Base-by-base conservation (phyloP, 1,140 invertebrate genomes). In the Dysdera silvatica region DNA sequence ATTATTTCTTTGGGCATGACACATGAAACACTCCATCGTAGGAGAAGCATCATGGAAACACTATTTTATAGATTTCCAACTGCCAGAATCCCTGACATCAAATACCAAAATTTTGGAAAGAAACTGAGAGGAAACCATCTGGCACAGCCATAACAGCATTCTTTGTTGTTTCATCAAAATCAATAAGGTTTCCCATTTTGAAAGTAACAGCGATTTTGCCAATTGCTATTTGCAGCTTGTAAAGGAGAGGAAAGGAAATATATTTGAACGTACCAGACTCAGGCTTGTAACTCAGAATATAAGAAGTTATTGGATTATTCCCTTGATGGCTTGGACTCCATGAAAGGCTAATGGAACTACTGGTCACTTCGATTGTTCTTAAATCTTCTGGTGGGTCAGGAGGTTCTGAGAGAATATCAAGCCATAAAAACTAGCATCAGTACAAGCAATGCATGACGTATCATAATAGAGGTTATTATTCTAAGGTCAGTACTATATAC, bases 271-370 rank as follows among this genome's bases (percentile, higher is more conserved):
- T 58, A 63, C 64, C 64, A 55, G 48, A 41, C 18, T 67, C 58
- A 23, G 49, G 47, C 12, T 67, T 45, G 43, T 69, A 72, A 29
- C 69, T 52, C 28, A 72, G 62, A 16, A 64, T 56, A 35, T 72
- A 72, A 4, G 55, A 53, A 18, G 56, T 67, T 23, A 73, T 72
- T 10, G 66, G 64, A 60, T 68, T 61, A 60, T 73, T 73, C 20
- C 72, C 72, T 47, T 40, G 56, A 57, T 68, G 67, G 3, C 54
- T 53, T 18, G 67, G 41, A 18, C 32, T 57, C 72, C 72, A 73
- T 3, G 61, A 51, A 10, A 72, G 26, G n/a, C 64, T 61, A n/a
- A 67, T 62, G 16, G 65, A 55, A 14, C 65, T 51, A 32, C 61
- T 67, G 16, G 51, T 61, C 8, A 72, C 57, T 48, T 72, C 68